Evolutionary conservation across 2,888 invertebrate species (phyloP).

Genomic region (Drosophila aldrichi): DNA sequence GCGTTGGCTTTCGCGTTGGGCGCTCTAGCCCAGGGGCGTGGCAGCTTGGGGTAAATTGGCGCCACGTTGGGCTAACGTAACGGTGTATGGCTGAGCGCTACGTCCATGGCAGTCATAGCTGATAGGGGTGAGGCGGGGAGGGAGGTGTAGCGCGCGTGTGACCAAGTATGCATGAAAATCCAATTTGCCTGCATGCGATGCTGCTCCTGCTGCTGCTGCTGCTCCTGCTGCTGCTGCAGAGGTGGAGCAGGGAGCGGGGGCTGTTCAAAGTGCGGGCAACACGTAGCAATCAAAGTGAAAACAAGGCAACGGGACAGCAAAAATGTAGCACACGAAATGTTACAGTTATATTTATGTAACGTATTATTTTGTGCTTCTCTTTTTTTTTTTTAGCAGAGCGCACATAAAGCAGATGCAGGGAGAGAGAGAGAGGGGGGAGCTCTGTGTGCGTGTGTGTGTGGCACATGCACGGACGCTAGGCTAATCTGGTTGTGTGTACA

Average conservation of each 20-base stretch:
- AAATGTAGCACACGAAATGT: slow-evolving; percentile 51
- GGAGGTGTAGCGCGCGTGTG: slow-evolving; percentile 55
- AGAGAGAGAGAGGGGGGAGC: not conserved
- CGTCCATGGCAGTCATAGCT: not conserved
- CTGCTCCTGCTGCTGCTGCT: slow-evolving; percentile 11
- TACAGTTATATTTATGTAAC: slow-evolving; percentile 70
- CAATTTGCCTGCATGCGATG: slow-evolving; percentile 71
- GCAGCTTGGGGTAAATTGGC: slow-evolving; percentile 4
- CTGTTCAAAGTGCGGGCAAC: slow-evolving; percentile 52
- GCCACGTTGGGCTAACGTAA: slow-evolving; percentile 20
- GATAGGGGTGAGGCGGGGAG: not conserved
- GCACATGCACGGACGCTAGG: slow-evolving; percentile 20
- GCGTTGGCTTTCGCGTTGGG: slow-evolving; percentile 26
- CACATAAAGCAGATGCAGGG: slow-evolving; percentile 23
- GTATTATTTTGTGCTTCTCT: slow-evolving; percentile 49
- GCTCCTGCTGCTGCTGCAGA: not conserved
- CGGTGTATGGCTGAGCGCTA: slow-evolving; percentile 10
- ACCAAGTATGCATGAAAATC: slow-evolving; percentile 80
- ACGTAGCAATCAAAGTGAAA: slow-evolving; percentile 78
- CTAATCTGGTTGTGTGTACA: slow-evolving; percentile 46
- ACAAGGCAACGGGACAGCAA: slow-evolving; percentile 60
- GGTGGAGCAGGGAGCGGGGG: not conserved
- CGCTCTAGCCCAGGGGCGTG: slow-evolving; percentile 11
- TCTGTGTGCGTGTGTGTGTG: not conserved
- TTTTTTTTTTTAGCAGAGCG: slow-evolving; percentile 2